Evolutionary conservation across 2,113 vertebrate species (phyloP).

Genomic region (Pedionomus torquatus): DNA sequence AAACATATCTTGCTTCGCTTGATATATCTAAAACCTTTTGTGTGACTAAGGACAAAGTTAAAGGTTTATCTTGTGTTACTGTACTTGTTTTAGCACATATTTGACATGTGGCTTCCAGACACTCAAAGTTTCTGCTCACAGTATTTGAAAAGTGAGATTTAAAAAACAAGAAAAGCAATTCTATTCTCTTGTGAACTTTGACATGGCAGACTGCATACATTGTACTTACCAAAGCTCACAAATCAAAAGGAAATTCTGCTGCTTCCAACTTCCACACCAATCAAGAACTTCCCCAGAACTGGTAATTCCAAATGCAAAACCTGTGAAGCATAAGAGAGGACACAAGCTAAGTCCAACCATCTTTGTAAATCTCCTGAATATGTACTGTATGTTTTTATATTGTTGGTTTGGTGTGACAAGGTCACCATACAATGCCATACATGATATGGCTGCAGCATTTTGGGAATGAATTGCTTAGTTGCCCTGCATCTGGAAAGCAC

Average conservation of each 20-base stretch:
- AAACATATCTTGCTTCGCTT: not conserved
- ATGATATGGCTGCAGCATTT: not conserved
- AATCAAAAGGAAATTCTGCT: not conserved
- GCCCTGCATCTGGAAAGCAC: not conserved
- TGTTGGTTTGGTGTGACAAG: not conserved
- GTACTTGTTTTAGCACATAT: not conserved
- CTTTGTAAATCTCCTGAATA: not conserved
- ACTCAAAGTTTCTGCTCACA: not conserved
- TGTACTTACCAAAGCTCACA: not conserved
- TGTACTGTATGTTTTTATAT: not conserved
- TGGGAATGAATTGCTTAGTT: conserved; percentile 7
- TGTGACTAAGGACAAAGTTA: not conserved
- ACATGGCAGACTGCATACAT: not conserved
- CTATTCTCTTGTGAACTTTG: not conserved
- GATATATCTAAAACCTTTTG: not conserved
- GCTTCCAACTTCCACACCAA: fast-evolving
- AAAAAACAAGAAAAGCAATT: conserved; percentile 16
- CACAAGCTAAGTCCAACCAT: not conserved
- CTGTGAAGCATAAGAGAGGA: not conserved
- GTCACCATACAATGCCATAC: not conserved
- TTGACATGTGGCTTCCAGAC: not conserved
- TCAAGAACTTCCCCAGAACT: not conserved
- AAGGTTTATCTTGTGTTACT: not conserved
- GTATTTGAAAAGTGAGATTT: not conserved
- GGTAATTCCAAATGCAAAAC: not conserved